Percentiles rank a stretch among this genome's conserved stretches.
phyloP scores from a whole-genome alignment of 2,888 invertebrate species.

The Epirrhoe alternata region DNA sequence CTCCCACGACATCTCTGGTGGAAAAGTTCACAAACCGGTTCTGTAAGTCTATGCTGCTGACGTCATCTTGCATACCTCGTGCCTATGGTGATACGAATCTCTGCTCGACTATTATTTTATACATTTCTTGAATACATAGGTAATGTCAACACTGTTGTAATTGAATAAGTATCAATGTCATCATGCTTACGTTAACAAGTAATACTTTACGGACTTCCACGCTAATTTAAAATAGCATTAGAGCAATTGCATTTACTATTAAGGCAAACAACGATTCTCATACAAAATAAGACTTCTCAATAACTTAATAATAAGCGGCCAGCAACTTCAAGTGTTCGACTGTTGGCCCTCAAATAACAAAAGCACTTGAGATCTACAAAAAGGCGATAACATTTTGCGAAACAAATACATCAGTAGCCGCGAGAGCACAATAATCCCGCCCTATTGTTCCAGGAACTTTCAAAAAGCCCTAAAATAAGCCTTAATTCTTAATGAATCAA shows the following conservation, averaged over 20 bases:
- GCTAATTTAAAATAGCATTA: not conserved
- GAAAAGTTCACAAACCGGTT: constrained; percentile 67
- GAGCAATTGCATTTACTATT: constrained; percentile 1
- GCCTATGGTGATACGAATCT: constrained; percentile 50
- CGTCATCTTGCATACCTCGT: constrained; percentile 56
- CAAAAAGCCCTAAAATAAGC: constrained; percentile 63
- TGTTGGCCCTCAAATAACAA: constrained; percentile 28
- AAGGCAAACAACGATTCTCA: not conserved
- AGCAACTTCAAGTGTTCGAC: constrained; percentile 12
- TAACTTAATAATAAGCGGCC: constrained; percentile 5
- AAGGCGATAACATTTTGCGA: constrained; percentile 32
- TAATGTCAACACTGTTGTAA: not conserved
- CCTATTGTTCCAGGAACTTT: constrained; percentile 59
- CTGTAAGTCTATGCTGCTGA: constrained; percentile 56
- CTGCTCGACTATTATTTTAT: constrained; percentile 44
- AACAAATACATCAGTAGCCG: constrained; percentile 56
- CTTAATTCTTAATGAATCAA: constrained; percentile 9
- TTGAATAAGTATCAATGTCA: not conserved
- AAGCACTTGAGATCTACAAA: constrained; percentile 36
- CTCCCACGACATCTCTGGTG: constrained; percentile 60
- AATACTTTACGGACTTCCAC: not conserved
- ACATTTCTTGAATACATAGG: constrained; percentile 3
- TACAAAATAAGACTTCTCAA: not conserved
- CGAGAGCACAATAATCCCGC: constrained; percentile 55
- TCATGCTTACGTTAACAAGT: not conserved